These are phyloP conservation scores for Galeruca laticollis DNA, from an alignment of 2,888 invertebrate species.

Conservation along the genomic window DNA sequence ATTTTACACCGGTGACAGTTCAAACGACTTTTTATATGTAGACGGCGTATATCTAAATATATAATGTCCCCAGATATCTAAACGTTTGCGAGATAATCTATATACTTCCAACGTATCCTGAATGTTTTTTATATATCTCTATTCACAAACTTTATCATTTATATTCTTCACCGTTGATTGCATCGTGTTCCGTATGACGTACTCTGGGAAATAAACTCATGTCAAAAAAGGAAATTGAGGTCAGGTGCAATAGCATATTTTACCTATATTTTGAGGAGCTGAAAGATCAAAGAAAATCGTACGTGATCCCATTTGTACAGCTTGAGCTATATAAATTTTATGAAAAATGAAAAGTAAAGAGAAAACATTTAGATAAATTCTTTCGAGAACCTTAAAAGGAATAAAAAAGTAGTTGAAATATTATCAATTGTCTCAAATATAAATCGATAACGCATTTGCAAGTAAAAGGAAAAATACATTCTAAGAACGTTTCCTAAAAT, in stretches of 20 bases:
- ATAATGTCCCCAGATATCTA: conserved; percentile 2
- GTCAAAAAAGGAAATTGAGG: conserved; percentile 22
- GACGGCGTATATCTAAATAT: no score
- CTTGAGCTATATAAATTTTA: neutral
- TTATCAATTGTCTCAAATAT: no score
- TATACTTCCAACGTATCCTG: conserved; percentile 1
- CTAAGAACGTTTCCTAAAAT: no score
- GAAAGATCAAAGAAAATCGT: neutral
- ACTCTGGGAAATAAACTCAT: conserved; percentile 24
- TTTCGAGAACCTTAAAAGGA: no score
- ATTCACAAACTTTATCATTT: conserved; percentile 13
- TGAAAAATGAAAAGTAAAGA: no score
- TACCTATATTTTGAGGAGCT: neutral
- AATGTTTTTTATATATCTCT: conserved; percentile 10
- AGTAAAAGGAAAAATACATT: no score
- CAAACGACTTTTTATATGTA: neutral
- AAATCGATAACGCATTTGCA: no score
- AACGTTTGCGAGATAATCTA: neutral
- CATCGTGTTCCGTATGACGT: conserved; percentile 12
- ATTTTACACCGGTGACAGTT: neutral
- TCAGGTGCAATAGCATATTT: conserved; percentile 12
- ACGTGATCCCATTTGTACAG: neutral
- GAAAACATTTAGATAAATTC: no score
- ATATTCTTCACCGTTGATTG: conserved; percentile 20
- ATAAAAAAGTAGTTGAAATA: no score